phyloP scores from a whole-genome alignment of 64 coral and sea anemone species.

The Pachyseris speciosa region DNA sequence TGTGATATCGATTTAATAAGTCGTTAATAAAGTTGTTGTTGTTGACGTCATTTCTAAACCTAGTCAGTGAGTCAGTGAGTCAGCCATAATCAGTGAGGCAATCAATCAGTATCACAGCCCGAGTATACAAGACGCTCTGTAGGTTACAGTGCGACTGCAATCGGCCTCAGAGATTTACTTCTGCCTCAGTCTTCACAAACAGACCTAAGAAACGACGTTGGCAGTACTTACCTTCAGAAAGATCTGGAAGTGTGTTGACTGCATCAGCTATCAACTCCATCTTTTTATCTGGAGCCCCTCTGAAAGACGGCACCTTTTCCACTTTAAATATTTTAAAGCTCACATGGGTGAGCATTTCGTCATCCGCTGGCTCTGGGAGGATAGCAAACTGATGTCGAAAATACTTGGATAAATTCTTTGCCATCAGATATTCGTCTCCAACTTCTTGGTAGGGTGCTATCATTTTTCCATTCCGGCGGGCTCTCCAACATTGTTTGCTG shows the following conservation, averaged over 20 bases:
- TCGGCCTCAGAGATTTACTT: no score
- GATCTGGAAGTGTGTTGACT: neutral
- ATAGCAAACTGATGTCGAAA: conserved; percentile 2
- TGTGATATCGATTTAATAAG: no score
- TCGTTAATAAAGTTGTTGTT: no score
- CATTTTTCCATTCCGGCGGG: neutral
- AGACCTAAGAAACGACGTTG: no score
- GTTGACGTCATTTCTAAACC: no score
- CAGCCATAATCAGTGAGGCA: no score
- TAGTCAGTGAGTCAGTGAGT: no score
- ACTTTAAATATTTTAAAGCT: conserved; percentile 16
- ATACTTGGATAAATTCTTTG: conserved; percentile 11
- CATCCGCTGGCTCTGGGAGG: neutral
- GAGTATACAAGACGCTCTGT: no score
- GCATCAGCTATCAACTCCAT: neutral
- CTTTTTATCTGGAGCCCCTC: neutral
- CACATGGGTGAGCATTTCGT: neutral
- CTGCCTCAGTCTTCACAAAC: no score
- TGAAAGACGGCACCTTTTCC: neutral
- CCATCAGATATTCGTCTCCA: neutral
- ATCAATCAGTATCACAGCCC: no score
- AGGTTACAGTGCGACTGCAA: no score
- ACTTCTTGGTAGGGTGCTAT: neutral
- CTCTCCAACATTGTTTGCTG: conserved; percentile 17
- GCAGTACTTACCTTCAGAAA: conserved; percentile 1